These are phyloP conservation scores for Oncorhynchus keta DNA, from an alignment of 2,113 vertebrate genomes.

Conservation along the genomic window DNA sequence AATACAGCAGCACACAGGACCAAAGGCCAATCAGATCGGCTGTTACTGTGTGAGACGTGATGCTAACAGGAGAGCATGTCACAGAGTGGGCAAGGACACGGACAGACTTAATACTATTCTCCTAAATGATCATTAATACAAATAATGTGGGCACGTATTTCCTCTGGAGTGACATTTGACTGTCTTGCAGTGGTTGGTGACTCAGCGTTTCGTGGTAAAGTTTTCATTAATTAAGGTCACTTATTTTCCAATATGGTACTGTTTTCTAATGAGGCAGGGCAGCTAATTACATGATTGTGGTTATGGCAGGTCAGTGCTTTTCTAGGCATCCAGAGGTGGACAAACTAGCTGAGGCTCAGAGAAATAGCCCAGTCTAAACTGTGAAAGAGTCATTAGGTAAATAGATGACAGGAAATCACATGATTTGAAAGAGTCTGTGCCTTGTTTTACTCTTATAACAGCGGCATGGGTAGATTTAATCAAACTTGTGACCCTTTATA, in stretches of 20 bases:
- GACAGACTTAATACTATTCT: slow-evolving; percentile 39
- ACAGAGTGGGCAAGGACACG: slow-evolving; percentile 36
- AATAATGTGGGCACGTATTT: slow-evolving; percentile 49
- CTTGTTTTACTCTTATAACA: not conserved
- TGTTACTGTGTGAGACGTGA: slow-evolving; percentile 28
- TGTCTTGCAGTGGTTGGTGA: slow-evolving; percentile 60
- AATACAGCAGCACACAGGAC: not conserved
- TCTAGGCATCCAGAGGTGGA: slow-evolving; percentile 61
- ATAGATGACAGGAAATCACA: slow-evolving; percentile 66
- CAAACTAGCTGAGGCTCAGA: slow-evolving; percentile 29
- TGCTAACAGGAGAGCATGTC: slow-evolving; percentile 2
- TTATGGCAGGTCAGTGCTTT: slow-evolving; percentile 67
- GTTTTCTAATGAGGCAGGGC: slow-evolving; percentile 74
- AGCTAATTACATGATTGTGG: slow-evolving; percentile 69
- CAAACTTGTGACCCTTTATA: not conserved
- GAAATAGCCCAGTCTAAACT: slow-evolving; percentile 59
- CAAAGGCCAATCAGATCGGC: not conserved
- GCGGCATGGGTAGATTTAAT: not conserved
- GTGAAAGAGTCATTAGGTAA: slow-evolving; percentile 69
- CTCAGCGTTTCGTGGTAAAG: slow-evolving; percentile 59
- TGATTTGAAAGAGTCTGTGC: slow-evolving; percentile 11
- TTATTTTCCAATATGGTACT: slow-evolving; percentile 71
- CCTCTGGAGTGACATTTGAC: slow-evolving; percentile 45
- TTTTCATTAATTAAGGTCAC: slow-evolving; percentile 71
- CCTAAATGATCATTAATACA: slow-evolving; percentile 42